A percentile compares a stretch with the other conserved stretches of the same genome.
Conservation (phyloP, 2,797 vertebrate genomes). For the Uromys caudimaculatus region DNA sequence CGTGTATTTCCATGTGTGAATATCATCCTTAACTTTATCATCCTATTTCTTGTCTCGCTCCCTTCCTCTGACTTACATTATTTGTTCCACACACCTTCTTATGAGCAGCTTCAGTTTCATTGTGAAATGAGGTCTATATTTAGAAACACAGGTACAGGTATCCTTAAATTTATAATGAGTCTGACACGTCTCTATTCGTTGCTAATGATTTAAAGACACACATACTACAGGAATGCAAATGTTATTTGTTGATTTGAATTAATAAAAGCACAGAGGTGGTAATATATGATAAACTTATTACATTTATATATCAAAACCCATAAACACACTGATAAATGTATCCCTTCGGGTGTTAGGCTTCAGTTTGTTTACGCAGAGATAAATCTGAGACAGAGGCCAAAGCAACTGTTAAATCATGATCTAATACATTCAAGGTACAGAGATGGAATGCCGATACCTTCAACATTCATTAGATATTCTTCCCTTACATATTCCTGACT, state of each 20-base stretch:
- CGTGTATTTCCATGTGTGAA: neutral
- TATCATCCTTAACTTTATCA: neutral
- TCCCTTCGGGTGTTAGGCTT: slow-evolving; percentile 3
- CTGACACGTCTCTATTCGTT: slow-evolving; percentile 15
- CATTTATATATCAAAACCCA: slow-evolving; percentile 52
- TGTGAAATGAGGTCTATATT: slow-evolving; percentile 11
- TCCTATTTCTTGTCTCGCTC: neutral
- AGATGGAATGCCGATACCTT: neutral
- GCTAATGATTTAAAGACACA: slow-evolving; percentile 67
- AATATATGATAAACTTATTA: slow-evolving; percentile 69
- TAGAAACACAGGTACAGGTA: neutral
- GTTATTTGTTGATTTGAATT: slow-evolving; percentile 62
- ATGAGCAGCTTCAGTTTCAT: neutral
- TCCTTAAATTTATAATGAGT: slow-evolving; percentile 62
- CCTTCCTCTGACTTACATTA: neutral
- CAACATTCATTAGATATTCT: neutral
- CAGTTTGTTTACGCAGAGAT: slow-evolving; percentile 47
- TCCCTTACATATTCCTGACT: neutral
- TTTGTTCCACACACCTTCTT: slow-evolving; percentile 28
- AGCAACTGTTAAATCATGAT: slow-evolving; percentile 47
- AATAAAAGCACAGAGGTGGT: slow-evolving; percentile 45
- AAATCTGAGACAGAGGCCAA: slow-evolving; percentile 57
- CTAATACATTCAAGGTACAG: slow-evolving; percentile 36
- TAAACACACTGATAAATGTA: slow-evolving; percentile 67
- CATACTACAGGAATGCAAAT: slow-evolving; percentile 39